A percentile compares a stretch with the other conserved stretches of the same genome.
Conservation (phyloP, 2,113 vertebrate species). For the Chlorodrepanis virens region DNA sequence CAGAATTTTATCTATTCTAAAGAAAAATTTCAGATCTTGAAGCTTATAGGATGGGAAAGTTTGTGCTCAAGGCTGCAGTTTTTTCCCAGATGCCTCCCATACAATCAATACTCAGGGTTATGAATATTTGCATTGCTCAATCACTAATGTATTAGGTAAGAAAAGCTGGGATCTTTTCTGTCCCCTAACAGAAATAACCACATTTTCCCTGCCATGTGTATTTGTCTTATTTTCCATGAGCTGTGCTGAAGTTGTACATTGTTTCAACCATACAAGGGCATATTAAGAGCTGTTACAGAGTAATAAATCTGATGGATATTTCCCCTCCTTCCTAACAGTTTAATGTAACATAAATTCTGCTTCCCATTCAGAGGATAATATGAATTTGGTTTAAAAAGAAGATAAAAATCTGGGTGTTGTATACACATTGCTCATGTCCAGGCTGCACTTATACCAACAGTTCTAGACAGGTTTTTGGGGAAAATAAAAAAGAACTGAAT, state of each 20-base stretch:
- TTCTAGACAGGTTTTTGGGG: background rate
- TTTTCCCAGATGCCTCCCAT: background rate
- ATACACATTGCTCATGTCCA: background rate
- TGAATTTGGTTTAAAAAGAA: background rate
- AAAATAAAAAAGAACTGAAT: background rate
- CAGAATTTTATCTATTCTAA: background rate
- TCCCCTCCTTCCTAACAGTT: background rate
- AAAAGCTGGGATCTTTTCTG: background rate
- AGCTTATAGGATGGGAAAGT: background rate
- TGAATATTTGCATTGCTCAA: background rate
- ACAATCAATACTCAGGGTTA: background rate
- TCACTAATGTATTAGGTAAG: background rate
- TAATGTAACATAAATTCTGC: background rate
- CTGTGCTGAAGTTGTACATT: background rate
- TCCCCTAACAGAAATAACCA: background rate
- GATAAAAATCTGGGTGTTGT: background rate
- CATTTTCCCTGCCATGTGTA: background rate
- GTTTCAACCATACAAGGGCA: background rate
- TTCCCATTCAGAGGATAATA: background rate
- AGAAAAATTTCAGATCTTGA: background rate
- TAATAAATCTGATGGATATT: background rate
- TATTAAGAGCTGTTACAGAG: background rate
- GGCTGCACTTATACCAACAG: background rate
- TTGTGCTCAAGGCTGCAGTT: background rate
- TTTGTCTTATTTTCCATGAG: background rate